Conservation (phyloP, 2,888 invertebrate species). For the Trichogramma dendrolimi region DNA sequence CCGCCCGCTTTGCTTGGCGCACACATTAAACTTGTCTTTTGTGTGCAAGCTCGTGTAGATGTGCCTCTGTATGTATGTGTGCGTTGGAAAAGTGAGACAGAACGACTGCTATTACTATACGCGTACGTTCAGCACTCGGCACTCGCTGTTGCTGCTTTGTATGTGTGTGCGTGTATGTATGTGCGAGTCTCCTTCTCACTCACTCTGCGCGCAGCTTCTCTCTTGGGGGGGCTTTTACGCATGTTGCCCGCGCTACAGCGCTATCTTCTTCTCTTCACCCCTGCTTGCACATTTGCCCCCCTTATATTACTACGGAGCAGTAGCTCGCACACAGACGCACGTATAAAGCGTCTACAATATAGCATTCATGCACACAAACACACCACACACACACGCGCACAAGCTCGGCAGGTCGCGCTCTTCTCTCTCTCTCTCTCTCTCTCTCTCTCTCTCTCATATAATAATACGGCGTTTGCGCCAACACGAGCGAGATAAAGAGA, state of each 20-base stretch:
- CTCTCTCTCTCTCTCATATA: not conserved
- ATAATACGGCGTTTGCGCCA: slow-evolving; percentile 17
- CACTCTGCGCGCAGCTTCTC: not conserved
- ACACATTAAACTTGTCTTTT: slow-evolving; percentile 32
- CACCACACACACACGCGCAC: no score
- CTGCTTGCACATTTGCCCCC: no score
- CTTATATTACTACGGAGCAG: no score
- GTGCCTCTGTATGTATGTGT: slow-evolving; percentile 9
- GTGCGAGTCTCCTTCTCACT: slow-evolving; percentile 23
- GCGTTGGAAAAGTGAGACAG: not conserved
- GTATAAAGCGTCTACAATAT: no score
- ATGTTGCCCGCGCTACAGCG: slow-evolving; percentile 10
- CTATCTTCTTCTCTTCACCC: no score
- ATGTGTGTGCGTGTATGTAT: slow-evolving; percentile 17
- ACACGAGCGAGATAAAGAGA: slow-evolving; percentile 8
- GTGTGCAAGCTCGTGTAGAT: slow-evolving; percentile 27
- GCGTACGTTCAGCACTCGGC: no score
- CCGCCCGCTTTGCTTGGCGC: slow-evolving; percentile 32
- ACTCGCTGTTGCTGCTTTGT: slow-evolving; percentile 11
- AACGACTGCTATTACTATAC: no score
- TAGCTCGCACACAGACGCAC: no score
- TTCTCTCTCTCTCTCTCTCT: slow-evolving; percentile 13
- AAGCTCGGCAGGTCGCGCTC: slow-evolving; percentile 21
- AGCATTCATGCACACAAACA: no score
- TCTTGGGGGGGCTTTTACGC: slow-evolving; percentile 29